These are phyloP conservation scores for Leptosomus discolor DNA, from an alignment of 2,113 vertebrate genomes.

Conservation along the genomic window DNA sequence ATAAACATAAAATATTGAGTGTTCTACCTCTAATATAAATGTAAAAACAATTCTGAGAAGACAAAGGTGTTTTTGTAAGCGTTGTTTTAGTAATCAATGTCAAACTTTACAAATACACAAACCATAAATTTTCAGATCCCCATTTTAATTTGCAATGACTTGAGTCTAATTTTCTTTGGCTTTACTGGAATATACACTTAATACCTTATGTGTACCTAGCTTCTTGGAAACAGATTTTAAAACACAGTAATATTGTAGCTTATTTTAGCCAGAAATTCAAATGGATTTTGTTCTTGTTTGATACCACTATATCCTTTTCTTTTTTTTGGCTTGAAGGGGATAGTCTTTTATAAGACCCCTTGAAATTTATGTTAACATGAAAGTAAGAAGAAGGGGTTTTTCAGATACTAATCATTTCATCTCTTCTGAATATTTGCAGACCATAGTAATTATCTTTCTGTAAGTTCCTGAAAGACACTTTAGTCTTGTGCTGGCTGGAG, in stretches of 20 bases:
- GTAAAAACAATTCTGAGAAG: not conserved
- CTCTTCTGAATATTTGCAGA: not conserved
- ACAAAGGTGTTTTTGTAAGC: not conserved
- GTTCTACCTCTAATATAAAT: not conserved
- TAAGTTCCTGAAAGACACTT: not conserved
- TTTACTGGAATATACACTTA: not conserved
- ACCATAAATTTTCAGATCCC: not conserved
- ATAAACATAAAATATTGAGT: not conserved
- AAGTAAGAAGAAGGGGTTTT: not conserved
- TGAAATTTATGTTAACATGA: not conserved
- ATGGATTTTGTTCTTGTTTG: not conserved
- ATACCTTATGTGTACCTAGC: not conserved
- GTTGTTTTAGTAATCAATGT: not conserved
- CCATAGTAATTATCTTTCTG: not conserved
- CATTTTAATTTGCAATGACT: not conserved
- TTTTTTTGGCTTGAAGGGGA: not conserved
- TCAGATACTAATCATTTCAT: not conserved
- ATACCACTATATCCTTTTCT: not conserved
- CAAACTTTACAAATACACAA: not conserved
- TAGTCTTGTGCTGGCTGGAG: not conserved
- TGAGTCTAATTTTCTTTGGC: not conserved
- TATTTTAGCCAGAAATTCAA: not conserved
- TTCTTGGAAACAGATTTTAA: conserved; percentile 1
- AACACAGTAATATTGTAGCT: not conserved
- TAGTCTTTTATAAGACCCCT: not conserved